Percentiles rank a stretch among this genome's conserved stretches.
Evolutionary conservation across 2,113 vertebrate species (phyloP).

Genomic region (Protobothrops mucrosquamatus): DNA sequence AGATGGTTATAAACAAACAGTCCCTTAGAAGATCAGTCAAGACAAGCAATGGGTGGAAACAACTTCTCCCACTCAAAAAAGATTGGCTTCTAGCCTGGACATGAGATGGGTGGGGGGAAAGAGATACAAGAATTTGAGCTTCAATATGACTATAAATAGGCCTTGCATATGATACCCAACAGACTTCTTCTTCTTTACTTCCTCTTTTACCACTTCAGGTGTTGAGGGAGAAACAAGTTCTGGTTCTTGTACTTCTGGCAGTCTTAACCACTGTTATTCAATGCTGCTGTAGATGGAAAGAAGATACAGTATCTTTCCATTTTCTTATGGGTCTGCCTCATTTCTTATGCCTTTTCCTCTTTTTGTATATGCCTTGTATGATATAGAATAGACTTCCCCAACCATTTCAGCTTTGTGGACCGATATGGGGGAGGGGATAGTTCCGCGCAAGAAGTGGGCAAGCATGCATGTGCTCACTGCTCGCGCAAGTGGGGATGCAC

Average conservation of each 20-base stretch:
- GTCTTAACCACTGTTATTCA: not conserved
- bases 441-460: too few species aligned
- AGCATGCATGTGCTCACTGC: too few species aligned
- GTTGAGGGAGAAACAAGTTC: not conserved
- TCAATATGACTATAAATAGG: not conserved
- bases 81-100: not conserved
- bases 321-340: not conserved
- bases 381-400: too few species aligned
- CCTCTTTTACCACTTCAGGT: not conserved
- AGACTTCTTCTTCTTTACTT: not conserved
- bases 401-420: too few species aligned
- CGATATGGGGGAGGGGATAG: too few species aligned
- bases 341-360: not conserved
- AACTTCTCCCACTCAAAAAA: not conserved
- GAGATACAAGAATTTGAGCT: not conserved
- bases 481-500: too few species aligned
- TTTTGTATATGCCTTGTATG: not conserved
- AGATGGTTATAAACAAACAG: not conserved
- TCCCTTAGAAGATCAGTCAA: not conserved
- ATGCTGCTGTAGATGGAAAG: not conserved
- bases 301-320: too few species aligned
- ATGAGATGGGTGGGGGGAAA: not conserved
- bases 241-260: not conserved
- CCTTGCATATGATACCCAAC: not conserved
- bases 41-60: not conserved